Evolutionary conservation across 2,797 vertebrate genomes (phyloP).

Genomic region (Syndactyla subalaris): DNA sequence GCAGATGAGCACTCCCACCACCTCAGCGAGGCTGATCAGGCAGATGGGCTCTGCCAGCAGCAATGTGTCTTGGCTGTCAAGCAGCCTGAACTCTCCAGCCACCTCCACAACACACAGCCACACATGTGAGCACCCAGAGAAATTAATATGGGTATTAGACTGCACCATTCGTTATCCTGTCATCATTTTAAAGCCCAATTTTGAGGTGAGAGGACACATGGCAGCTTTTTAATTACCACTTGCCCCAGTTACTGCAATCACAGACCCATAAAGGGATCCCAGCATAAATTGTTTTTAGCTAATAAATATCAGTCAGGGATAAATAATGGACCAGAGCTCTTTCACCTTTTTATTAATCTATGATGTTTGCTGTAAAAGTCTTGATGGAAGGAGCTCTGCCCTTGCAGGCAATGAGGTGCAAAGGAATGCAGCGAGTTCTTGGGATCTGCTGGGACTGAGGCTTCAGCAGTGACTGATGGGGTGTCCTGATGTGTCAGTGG

Average conservation of each 20-base stretch:
- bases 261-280: conserved; percentile 6
- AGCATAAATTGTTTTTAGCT: background rate
- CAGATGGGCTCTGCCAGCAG: conserved; percentile 5
- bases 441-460: background rate
- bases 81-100: background rate
- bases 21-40: background rate
- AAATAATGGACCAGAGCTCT: conserved; percentile 25
- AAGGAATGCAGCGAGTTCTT: background rate
- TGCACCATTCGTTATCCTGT: background rate
- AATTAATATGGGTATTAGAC: background rate
- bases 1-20: background rate
- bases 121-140: background rate
- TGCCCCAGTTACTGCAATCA: conserved; percentile 23
- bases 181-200: background rate
- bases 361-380: background rate
- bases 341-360: conserved; percentile 31
- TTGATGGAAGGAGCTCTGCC: background rate
- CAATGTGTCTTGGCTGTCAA: background rate
- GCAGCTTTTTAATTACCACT: conserved; percentile 21
- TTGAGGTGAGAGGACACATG: background rate
- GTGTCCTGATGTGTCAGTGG: rapidly evolving
- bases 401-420: background rate
- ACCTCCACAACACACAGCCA: background rate
- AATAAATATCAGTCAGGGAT: conserved; percentile 37
- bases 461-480: background rate